These are phyloP conservation scores for Piaya cayana DNA, from an alignment of 2,113 vertebrate species.

Conservation along the genomic window DNA sequence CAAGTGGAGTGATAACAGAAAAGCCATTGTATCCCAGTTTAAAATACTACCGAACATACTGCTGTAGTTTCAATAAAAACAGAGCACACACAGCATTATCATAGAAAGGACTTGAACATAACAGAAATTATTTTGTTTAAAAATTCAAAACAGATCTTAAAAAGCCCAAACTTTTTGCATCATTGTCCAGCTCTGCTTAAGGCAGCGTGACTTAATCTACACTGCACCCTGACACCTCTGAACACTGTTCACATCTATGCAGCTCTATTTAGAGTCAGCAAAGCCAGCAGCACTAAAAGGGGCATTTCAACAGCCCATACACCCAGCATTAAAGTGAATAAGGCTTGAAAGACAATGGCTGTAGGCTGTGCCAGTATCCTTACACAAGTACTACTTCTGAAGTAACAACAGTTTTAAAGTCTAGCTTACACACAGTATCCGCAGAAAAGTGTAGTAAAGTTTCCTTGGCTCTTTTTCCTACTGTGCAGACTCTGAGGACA, in stretches of 20 bases:
- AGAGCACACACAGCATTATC: not conserved
- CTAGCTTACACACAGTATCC: not conserved
- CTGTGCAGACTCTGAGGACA: constrained; percentile 8
- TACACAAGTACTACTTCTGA: not conserved
- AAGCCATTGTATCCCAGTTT: not conserved
- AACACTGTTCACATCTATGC: not conserved
- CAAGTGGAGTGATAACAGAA: not conserved
- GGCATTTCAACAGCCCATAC: not conserved
- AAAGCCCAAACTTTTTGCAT: not conserved
- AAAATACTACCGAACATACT: not conserved
- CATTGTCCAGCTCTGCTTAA: not conserved
- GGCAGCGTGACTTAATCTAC: not conserved
- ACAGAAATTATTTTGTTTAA: not conserved
- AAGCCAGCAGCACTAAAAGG: not conserved
- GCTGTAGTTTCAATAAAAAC: not conserved
- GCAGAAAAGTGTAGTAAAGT: not conserved
- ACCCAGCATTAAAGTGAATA: not conserved
- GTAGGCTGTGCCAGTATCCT: not conserved
- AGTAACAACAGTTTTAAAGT: not conserved
- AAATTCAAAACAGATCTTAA: not conserved
- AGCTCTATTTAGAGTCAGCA: not conserved
- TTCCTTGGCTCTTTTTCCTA: not conserved
- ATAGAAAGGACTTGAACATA: not conserved
- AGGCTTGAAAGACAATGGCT: not conserved
- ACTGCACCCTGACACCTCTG: not conserved